phyloP scores from a whole-genome alignment of 2,797 vertebrate species.

The Brotula barbata region DNA sequence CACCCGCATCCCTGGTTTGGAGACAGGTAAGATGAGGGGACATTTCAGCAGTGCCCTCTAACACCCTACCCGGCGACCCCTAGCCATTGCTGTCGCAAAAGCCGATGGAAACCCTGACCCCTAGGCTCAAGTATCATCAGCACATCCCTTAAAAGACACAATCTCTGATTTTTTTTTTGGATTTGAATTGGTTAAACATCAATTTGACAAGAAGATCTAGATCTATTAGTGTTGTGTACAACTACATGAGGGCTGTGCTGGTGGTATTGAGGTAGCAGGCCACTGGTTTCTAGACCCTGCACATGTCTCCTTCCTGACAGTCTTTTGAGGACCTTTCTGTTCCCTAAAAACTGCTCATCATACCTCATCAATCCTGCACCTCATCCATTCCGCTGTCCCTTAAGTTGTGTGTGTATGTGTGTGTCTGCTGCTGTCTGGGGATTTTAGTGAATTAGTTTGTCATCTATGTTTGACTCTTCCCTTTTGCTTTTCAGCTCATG shows the following conservation, averaged over 20 bases:
- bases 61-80: constrained; percentile 29
- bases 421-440: constrained; percentile 57
- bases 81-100: constrained; percentile 36
- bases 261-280: constrained; percentile 47
- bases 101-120: constrained; percentile 59
- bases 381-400: constrained; percentile 52
- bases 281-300: constrained; percentile 61
- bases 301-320: constrained; percentile 42
- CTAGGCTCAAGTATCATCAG: constrained; percentile 54
- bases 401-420: constrained; percentile 37
- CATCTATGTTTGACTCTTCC: constrained; percentile 78
- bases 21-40: constrained; percentile 89
- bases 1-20: constrained; percentile 88
- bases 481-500: constrained; percentile 88
- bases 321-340: constrained; percentile 44
- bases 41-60: constrained; percentile 51
- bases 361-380: constrained; percentile 42
- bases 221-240: not conserved
- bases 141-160: constrained; percentile 46
- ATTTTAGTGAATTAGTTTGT: constrained; percentile 64
- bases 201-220: not conserved
- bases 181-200: not conserved
- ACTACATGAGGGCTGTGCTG: constrained; percentile 54
- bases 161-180: not conserved
- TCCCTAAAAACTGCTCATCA: constrained; percentile 51